A percentile compares a stretch with the other conserved stretches of the same genome.
Conservation (phyloP, 2,797 vertebrate species). For the Sebastes alutus region DNA sequence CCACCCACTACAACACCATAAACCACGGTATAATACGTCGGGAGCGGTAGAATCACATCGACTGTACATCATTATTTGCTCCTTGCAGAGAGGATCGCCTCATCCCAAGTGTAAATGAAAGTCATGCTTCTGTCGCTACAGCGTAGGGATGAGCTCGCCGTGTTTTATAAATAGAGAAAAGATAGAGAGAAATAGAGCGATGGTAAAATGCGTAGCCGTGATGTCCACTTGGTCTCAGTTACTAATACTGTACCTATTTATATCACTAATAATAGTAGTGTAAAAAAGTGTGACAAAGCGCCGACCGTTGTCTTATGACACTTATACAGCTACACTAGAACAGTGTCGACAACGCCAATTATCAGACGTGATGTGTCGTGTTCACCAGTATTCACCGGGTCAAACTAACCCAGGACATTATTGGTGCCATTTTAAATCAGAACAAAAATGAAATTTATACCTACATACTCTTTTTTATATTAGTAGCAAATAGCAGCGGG, state of each 20-base stretch:
- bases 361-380: not conserved
- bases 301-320: not conserved
- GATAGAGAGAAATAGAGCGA: not conserved
- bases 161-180: conserved; percentile 56
- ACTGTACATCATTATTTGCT: conserved; percentile 5
- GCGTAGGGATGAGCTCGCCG: conserved; percentile 14
- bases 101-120: conserved; percentile 33
- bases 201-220: not conserved
- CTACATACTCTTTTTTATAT: not conserved
- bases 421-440: not conserved
- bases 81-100: not conserved
- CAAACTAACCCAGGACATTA: not conserved
- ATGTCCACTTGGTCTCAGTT: not conserved
- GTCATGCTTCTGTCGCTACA: conserved; percentile 10
- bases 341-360: too few relatives aligned
- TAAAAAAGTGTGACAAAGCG: not conserved
- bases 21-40: not conserved
- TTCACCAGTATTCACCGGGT: not conserved
- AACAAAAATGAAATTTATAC: not conserved
- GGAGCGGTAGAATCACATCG: conserved; percentile 21
- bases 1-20: conserved; percentile 9
- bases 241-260: not conserved
- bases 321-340: not conserved
- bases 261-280: not conserved
- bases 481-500: too few relatives aligned